Evolutionary conservation across 92 coral and sea anemone genomes (phyloP).

Genomic region (Parazoanthus swiftii): DNA sequence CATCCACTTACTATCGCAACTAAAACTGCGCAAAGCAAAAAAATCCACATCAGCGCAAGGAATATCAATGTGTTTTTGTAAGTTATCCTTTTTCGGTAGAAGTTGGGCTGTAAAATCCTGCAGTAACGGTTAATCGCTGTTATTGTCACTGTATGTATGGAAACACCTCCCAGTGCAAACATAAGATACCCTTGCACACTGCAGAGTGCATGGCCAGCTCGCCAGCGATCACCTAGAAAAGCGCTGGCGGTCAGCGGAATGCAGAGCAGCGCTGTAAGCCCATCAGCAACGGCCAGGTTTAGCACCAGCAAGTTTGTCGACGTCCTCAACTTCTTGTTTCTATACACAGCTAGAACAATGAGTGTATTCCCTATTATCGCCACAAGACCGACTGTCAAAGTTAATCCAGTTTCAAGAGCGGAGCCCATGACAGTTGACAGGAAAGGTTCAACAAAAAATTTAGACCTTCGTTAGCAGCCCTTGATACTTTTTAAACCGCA

Average conservation of each 20-base stretch:
- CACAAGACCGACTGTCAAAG: not conserved
- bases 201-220: constrained; percentile 3
- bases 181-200: constrained; percentile 23
- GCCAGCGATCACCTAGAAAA: constrained; percentile 13
- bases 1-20: not conserved
- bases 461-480: not conserved
- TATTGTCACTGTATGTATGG: constrained; percentile 26
- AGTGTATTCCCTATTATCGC: constrained; percentile 23
- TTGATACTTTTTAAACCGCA: not conserved
- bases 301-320: constrained; percentile 12
- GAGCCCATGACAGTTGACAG: not conserved
- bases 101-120: constrained; percentile 6
- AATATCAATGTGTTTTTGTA: constrained; percentile 14
- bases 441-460: not conserved
- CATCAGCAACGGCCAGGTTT: constrained; percentile 27
- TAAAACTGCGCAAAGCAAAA: not conserved
- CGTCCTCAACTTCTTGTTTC: constrained; percentile 34
- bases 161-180: constrained; percentile 17
- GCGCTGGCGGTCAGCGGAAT: constrained; percentile 24
- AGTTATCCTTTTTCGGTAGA: constrained; percentile 34
- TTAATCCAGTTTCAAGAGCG: constrained; percentile 12
- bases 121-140: constrained; percentile 33
- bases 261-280: constrained; percentile 6
- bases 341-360: constrained; percentile 9
- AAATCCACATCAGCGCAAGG: constrained; percentile 17